A percentile compares a stretch with the other conserved stretches of the same genome.
Conservation (phyloP, 1,140 invertebrate species). For the Caenorhabditis tropicalis region DNA sequence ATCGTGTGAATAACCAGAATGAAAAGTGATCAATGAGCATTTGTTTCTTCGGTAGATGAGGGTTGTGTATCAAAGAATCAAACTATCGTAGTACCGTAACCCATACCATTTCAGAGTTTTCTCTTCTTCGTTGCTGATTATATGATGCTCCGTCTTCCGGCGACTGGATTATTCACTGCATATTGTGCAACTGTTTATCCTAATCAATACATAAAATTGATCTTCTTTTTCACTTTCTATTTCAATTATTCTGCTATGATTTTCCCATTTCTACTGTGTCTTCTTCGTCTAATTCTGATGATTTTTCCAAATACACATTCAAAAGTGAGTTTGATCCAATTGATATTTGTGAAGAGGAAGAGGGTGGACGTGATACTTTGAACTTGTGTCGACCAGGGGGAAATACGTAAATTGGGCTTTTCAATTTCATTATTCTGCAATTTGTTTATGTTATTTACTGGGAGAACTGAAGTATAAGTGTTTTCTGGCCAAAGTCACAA, state of each 20-base stretch:
- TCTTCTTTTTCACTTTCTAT: conserved; percentile 21
- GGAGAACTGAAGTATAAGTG: background rate
- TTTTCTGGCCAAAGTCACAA: background rate
- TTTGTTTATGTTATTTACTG: conserved; percentile 11
- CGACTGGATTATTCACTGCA: background rate
- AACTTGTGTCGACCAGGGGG: background rate
- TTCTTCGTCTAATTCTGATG: background rate
- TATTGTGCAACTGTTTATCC: conserved; percentile 25
- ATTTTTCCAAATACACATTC: conserved; percentile 30
- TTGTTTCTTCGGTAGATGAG: too few species aligned
- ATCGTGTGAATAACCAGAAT: background rate
- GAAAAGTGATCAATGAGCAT: too few species aligned
- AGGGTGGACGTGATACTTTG: background rate
- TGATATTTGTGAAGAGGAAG: background rate
- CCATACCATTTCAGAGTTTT: background rate
- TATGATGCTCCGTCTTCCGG: conserved; percentile 13
- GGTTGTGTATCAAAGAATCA: too few species aligned
- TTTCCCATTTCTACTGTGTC: background rate
- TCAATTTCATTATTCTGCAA: background rate
- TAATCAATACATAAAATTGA: conserved; percentile 4
- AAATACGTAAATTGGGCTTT: background rate
- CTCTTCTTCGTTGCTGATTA: conserved; percentile 1
- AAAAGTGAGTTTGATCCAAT: background rate
- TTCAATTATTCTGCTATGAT: conserved; percentile 28
- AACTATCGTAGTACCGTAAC: too few species aligned